phyloP scores from a whole-genome alignment of 30 jellyfish, hydroid and myxozoan species.

The Aurelia sp. region DNA sequence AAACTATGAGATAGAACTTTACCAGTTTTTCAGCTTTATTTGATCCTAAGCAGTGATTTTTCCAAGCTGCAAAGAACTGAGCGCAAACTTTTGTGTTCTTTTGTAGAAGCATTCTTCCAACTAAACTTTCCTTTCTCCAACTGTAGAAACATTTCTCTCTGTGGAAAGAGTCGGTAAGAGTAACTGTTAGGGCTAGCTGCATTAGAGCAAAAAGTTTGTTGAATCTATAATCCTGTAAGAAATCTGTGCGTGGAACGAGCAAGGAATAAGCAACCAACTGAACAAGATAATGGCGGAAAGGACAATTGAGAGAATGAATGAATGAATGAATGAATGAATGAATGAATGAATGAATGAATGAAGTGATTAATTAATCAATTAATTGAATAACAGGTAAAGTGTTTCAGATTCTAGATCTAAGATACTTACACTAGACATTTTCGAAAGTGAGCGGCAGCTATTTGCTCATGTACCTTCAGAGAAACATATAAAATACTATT shows the following conservation, averaged over 20 bases:
- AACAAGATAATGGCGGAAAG: too few species aligned
- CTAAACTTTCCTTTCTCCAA: constrained; percentile 30
- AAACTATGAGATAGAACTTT: background rate
- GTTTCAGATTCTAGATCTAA: too few species aligned
- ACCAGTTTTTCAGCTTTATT: constrained; percentile 44
- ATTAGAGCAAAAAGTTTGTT: background rate
- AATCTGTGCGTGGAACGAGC: too few species aligned
- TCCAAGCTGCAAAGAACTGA: constrained; percentile 29
- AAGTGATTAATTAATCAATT: too few species aligned
- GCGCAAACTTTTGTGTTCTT: constrained; percentile 4
- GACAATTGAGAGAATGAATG: too few species aligned
- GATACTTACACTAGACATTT: constrained; percentile 47
- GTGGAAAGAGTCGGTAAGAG: background rate
- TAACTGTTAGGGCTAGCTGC: background rate
- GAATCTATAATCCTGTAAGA: too few species aligned
- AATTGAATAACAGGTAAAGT: too few species aligned
- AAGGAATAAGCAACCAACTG: too few species aligned
- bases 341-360: too few species aligned
- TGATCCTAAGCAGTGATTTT: constrained; percentile 23
- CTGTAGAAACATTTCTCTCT: constrained; percentile 44
- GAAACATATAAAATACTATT: background rate
- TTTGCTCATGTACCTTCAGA: constrained; percentile 56
- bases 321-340: too few species aligned
- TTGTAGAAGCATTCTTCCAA: constrained; percentile 19
- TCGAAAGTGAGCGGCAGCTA: constrained; percentile 59